phyloP scores from a whole-genome alignment of 2,113 vertebrate genomes.

The Phylloscopus trochilus region DNA sequence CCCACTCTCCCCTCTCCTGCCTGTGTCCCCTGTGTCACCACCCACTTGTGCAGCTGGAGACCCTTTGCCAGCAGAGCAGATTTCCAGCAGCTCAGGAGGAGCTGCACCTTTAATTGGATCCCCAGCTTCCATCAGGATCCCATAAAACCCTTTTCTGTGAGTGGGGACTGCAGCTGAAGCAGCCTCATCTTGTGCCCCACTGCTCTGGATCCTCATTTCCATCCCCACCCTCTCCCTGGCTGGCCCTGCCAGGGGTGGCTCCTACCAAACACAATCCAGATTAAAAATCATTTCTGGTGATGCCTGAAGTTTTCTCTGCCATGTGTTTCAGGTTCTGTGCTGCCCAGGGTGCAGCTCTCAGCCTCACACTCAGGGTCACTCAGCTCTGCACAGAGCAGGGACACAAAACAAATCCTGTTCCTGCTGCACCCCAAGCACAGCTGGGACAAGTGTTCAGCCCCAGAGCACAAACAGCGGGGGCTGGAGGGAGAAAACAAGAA shows the following conservation, averaged over 20 bases:
- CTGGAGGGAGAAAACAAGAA: neutral
- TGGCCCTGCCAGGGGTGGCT: neutral
- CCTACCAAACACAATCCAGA: accelerated
- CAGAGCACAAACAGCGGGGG: no score
- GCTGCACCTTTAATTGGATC: neutral
- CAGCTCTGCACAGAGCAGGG: neutral
- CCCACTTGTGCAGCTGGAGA: neutral
- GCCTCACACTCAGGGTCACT: neutral
- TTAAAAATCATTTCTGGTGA: neutral
- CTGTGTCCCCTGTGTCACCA: neutral
- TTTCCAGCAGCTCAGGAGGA: neutral
- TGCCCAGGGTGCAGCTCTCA: neutral
- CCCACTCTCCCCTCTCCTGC: neutral
- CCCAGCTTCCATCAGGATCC: accelerated
- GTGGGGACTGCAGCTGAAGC: neutral
- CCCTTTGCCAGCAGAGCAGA: neutral
- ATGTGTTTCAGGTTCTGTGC: neutral
- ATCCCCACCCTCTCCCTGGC: neutral
- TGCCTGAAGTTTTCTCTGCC: neutral
- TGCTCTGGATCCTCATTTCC: neutral
- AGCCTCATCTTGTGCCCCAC: neutral
- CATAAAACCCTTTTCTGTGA: neutral
- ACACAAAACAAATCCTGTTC: no score
- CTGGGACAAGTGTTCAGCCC: no score
- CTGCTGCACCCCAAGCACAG: no score